These are phyloP conservation scores for Hemicrepidius hirtus DNA, from an alignment of 2,888 invertebrate genomes.

Conservation along the genomic window DNA sequence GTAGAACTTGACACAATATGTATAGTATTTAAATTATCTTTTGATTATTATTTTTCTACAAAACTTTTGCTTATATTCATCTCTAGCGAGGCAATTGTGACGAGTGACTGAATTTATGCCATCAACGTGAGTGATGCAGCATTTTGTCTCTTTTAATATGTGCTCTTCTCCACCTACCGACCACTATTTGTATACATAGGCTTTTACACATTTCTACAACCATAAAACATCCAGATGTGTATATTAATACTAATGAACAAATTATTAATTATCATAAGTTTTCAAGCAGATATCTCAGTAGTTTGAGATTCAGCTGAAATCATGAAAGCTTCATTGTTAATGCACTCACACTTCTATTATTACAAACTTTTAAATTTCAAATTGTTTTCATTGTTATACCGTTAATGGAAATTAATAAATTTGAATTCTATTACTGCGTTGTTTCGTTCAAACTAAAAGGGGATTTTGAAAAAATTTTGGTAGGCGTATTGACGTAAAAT, in stretches of 20 bases:
- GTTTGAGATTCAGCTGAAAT: too few relatives aligned
- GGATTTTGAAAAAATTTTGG: too few relatives aligned
- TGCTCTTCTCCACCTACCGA: slow-evolving; percentile 63
- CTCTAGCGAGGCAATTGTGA: slow-evolving; percentile 55
- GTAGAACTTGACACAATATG: neutral
- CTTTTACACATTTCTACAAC: slow-evolving; percentile 41
- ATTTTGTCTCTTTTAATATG: slow-evolving; percentile 66
- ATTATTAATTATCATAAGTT: neutral
- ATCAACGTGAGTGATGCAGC: slow-evolving; percentile 68
- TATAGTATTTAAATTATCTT: neutral
- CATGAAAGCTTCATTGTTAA: too few relatives aligned
- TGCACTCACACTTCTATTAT: too few relatives aligned
- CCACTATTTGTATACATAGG: slow-evolving; percentile 58
- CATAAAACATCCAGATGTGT: slow-evolving; percentile 5
- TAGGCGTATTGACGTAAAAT: too few relatives aligned
- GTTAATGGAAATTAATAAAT: too few relatives aligned
- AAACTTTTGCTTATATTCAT: slow-evolving; percentile 61
- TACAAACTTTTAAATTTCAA: too few relatives aligned
- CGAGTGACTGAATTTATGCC: slow-evolving; percentile 64
- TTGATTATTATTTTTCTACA: slow-evolving; percentile 31
- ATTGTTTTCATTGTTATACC: too few relatives aligned
- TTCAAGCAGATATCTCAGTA: neutral
- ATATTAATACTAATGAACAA: neutral
- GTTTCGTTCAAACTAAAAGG: too few relatives aligned
- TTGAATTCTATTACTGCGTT: too few relatives aligned